A percentile compares a stretch with the other conserved stretches of the same genome.
Conservation (phyloP, 2,797 vertebrate species). For the Hylomyscus alleni region DNA sequence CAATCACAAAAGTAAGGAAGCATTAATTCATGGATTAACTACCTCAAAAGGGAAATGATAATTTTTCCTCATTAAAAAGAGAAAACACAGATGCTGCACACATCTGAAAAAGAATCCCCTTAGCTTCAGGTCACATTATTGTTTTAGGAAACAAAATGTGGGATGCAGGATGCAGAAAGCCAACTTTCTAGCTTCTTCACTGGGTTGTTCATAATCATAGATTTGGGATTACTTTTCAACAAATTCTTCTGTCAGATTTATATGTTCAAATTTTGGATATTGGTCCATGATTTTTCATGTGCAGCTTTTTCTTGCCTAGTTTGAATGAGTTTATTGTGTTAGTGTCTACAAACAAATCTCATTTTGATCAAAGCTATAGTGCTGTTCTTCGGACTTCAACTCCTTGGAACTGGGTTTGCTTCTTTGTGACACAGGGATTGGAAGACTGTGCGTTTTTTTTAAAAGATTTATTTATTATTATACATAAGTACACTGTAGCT, state of each 20-base stretch:
- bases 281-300: background rate
- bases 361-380: background rate
- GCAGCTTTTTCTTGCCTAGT: background rate
- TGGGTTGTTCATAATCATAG: background rate
- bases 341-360: background rate
- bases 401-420: background rate
- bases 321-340: background rate
- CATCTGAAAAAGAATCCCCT: background rate
- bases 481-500: too few species aligned
- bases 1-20: slow-evolving; percentile 20
- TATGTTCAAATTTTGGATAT: background rate
- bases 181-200: background rate
- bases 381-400: background rate
- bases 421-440: background rate
- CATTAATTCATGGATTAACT: slow-evolving; percentile 13
- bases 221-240: background rate
- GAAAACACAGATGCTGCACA: background rate
- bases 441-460: too few species aligned
- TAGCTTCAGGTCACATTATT: background rate
- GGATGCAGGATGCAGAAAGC: background rate
- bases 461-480: too few species aligned
- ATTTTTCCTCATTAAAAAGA: slow-evolving; percentile 33
- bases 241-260: background rate
- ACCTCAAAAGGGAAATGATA: background rate
- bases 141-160: background rate